phyloP scores from a whole-genome alignment of 2,113 vertebrate genomes.

The Pluvialis apricaria region DNA sequence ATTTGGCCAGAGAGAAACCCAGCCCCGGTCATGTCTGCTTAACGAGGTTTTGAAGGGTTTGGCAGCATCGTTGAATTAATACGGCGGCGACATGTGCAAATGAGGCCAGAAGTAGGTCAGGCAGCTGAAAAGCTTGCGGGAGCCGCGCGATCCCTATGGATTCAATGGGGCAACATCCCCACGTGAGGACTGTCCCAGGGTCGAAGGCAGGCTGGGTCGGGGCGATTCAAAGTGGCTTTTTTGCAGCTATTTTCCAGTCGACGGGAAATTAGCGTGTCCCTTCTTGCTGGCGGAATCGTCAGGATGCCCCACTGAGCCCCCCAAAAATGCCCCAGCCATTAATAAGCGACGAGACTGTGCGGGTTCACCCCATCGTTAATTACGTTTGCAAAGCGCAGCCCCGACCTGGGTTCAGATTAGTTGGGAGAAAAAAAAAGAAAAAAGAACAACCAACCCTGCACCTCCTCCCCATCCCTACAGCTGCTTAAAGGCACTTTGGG shows the following conservation, averaged over 20 bases:
- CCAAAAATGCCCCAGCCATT: no score
- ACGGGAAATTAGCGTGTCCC: not conserved
- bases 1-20: not conserved
- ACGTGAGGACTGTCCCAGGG: rapidly evolving
- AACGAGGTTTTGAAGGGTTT: not conserved
- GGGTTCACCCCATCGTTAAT: not conserved
- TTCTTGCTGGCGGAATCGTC: no score
- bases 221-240: rapidly evolving
- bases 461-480: not conserved
- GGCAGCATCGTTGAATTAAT: not conserved
- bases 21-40: not conserved
- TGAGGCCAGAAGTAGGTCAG: slow-evolving; percentile 11
- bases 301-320: not conserved
- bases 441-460: not conserved
- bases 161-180: not conserved
- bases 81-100: not conserved
- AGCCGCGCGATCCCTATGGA: rapidly evolving
- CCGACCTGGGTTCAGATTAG: not conserved
- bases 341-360: no score
- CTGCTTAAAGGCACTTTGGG: not conserved
- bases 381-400: rapidly evolving
- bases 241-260: not conserved
- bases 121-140: not conserved
- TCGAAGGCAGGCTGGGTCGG: not conserved
- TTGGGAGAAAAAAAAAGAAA: not conserved